A percentile compares a stretch with the other conserved stretches of the same genome.
These are phyloP conservation scores for Ennomos quercinarius DNA, from an alignment of 2,888 invertebrate species.

Conservation along the genomic window DNA sequence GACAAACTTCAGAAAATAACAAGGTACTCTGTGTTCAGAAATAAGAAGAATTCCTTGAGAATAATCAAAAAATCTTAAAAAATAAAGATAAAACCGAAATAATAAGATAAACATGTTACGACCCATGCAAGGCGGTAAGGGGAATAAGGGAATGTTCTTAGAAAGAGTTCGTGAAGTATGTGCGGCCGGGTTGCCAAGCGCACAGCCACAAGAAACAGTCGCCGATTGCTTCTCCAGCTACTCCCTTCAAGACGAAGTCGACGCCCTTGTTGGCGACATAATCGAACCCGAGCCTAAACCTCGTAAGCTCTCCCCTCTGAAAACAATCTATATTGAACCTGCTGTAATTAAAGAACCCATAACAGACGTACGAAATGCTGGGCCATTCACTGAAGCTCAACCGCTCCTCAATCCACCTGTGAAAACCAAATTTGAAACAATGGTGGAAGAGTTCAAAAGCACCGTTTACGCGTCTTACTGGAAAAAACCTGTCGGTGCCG, in stretches of 20 bases:
- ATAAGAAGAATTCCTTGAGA: no score
- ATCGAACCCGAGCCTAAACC: conserved; percentile 43
- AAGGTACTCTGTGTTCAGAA: no score
- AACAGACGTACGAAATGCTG: conserved; percentile 47
- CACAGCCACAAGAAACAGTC: conserved; percentile 40
- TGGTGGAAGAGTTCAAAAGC: conserved; percentile 51
- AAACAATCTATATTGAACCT: conserved; percentile 7
- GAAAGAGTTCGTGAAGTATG: conserved; percentile 51
- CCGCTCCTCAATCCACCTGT: conserved; percentile 48
- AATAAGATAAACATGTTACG: not conserved
- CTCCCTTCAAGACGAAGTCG: conserved; percentile 53
- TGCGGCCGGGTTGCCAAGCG: conserved; percentile 51
- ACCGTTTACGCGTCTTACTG: conserved; percentile 52
- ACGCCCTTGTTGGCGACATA: conserved; percentile 52
- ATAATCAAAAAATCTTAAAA: no score
- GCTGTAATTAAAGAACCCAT: conserved; percentile 15
- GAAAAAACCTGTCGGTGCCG: conserved; percentile 47
- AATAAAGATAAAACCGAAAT: no score
- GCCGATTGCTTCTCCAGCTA: conserved; percentile 45
- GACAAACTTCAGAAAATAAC: no score
- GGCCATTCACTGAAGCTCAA: conserved; percentile 38
- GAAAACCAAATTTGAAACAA: conserved; percentile 50
- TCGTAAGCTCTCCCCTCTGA: conserved; percentile 38
- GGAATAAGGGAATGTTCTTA: conserved; percentile 54
- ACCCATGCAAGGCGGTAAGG: conserved; percentile 50